phyloP scores from a whole-genome alignment of 2,888 invertebrate species.

The Mactromeris polynyma region DNA sequence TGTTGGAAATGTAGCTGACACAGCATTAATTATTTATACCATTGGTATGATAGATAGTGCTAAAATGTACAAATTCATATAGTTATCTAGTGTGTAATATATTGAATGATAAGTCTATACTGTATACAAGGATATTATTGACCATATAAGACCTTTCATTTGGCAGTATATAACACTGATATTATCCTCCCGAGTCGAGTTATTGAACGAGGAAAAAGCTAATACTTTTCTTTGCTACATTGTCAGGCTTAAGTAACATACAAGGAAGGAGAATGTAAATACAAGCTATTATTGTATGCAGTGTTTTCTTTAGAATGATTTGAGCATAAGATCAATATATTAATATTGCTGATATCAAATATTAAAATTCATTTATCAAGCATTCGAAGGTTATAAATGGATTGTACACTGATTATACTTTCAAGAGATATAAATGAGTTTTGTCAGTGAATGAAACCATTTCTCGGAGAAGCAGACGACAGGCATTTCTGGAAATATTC shows the following conservation, averaged over 20 bases:
- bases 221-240: neutral
- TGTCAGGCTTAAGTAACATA: neutral
- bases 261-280: neutral
- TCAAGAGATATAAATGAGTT: constrained; percentile 3
- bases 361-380: neutral
- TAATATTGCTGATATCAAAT: neutral
- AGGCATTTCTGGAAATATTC: neutral
- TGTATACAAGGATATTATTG: neutral
- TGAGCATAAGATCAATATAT: neutral
- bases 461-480: neutral
- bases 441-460: neutral
- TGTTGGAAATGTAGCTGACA: neutral
- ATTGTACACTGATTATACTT: neutral
- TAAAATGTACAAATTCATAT: neutral
- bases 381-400: neutral
- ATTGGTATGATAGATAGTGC: neutral
- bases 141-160: neutral
- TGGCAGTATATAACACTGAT: neutral
- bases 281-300: neutral
- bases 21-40: neutral
- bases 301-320: neutral
- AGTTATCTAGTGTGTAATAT: neutral
- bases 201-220: constrained; percentile 4
- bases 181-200: neutral
- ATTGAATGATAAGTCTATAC: neutral